Base-by-base conservation (phyloP, 2,888 invertebrate genomes). In the Opisthograptis luteolata region DNA sequence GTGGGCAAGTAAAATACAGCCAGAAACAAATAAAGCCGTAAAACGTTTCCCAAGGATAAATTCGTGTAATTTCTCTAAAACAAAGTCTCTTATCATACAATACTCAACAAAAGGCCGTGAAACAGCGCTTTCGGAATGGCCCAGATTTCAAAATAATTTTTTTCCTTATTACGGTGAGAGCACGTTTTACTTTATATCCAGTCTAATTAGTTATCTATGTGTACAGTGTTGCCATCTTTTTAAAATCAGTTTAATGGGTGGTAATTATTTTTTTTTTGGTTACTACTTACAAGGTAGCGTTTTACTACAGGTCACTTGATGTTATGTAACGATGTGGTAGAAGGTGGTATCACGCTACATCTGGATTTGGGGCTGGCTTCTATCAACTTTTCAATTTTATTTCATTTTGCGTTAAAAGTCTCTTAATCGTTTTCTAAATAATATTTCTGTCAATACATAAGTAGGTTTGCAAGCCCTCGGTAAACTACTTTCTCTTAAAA, bases 1-100 rank as follows among this genome's bases (percentile, higher is more conserved):
- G 31, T 45, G 24, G 22, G 19, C 34, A 46, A 32, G 19, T 39
- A 56, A 48, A n/a, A 53, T 30, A 40, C 35, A 28, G 8, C 10
- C 30, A 14, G 55, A 44, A 55, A 54, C 54, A 57, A 62, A 62
- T 50, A 57, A 35, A 58, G 54, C 61, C 49, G 56, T 62, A 62
- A 59, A 64, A 62, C 61, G 66, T 68, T 68, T 59, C 30, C 59
- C 59, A 46, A 53, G 59, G 59, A 62, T 49, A 55, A 62, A 58
- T 62, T 56, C 55, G 54, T 64, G 63, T 67, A 68, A 68, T 65
- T 67, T 64, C 63, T 62, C 63, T 68, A 62, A 73, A 75, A 73
- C 73, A 77, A 75, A 69, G 67, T 64, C 64, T 62, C 68, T 75
- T 76, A 72, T 70, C 73, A 64, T 60, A 66, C 66, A 67, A 66